A percentile compares a stretch with the other conserved stretches of the same genome.
phyloP scores from a whole-genome alignment of 2,113 vertebrate genomes.

The Labeo catla region DNA sequence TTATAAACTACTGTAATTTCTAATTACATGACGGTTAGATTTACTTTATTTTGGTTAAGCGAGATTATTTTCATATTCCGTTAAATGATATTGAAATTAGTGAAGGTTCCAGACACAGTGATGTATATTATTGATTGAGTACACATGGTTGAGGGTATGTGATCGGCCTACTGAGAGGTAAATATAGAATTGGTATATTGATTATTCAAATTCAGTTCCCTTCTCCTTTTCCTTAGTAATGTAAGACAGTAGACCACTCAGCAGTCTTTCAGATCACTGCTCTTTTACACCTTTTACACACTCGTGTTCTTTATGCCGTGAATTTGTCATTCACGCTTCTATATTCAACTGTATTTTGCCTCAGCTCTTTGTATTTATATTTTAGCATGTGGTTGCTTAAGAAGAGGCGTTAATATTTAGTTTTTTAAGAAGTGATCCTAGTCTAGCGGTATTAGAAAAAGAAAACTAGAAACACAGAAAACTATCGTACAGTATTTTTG shows the following conservation, averaged over 20 bases:
- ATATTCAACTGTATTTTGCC: background rate
- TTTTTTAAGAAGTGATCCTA: background rate
- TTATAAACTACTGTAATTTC: background rate
- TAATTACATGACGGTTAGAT: background rate
- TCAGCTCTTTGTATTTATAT: background rate
- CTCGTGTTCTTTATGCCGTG: background rate
- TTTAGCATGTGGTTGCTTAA: background rate
- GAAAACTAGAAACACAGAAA: background rate
- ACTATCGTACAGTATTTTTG: background rate
- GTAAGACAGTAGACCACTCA: background rate
- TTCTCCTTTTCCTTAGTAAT: constrained; percentile 63
- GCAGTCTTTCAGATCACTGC: constrained; percentile 46
- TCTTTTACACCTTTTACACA: constrained; percentile 39
- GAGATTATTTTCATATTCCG: background rate
- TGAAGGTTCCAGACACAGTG: constrained; percentile 18
- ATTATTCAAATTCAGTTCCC: constrained; percentile 64
- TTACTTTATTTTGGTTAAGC: background rate
- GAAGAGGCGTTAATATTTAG: background rate
- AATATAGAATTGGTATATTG: constrained; percentile 68
- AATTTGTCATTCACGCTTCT: background rate
- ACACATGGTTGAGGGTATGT: constrained; percentile 61
- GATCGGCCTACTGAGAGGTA: constrained; percentile 58
- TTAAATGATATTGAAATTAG: constrained; percentile 27
- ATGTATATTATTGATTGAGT: constrained; percentile 62
- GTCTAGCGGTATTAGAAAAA: background rate